A percentile compares a stretch with the other conserved stretches of the same genome.
Conservation (phyloP, 2,797 vertebrate genomes). For the Ceryle rudis region DNA sequence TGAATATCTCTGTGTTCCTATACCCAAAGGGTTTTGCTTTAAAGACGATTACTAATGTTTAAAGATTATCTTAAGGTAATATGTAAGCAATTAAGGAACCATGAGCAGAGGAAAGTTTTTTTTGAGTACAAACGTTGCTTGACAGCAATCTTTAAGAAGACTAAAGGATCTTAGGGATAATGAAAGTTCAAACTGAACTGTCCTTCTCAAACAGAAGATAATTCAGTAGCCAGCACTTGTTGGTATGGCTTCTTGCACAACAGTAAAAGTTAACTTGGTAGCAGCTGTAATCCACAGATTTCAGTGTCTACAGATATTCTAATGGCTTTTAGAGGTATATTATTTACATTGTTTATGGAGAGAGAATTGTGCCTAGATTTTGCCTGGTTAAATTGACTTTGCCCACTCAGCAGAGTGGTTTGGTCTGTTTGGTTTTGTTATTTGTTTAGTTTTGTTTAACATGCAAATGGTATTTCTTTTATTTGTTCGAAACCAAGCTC, state of each 20-base stretch:
- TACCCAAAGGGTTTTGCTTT: constrained; percentile 51
- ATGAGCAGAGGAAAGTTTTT: not conserved
- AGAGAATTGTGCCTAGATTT: not conserved
- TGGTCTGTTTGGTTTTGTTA: not conserved
- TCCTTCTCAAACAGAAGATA: not conserved
- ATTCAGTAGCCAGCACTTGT: not conserved
- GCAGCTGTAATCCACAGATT: not conserved
- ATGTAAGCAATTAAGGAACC: constrained; percentile 46
- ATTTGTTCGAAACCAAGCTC: not conserved
- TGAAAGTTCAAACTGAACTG: not conserved
- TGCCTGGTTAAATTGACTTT: not conserved
- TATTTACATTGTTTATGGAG: not conserved
- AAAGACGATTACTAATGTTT: constrained; percentile 57
- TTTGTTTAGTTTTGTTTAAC: not conserved
- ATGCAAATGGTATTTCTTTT: not conserved
- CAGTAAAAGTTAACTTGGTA: not conserved
- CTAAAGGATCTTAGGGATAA: not conserved
- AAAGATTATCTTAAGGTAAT: constrained; percentile 51
- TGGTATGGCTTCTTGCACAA: not conserved
- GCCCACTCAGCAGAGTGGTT: not conserved
- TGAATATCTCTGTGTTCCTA: not conserved
- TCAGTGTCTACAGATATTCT: not conserved
- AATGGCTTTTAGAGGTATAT: not conserved
- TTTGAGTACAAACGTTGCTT: not conserved
- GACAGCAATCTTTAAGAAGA: not conserved